Evolutionary conservation across 2,797 vertebrate species (phyloP), one percentile per base, ranked within the genome.

Genomic region (Ptychobarbus kaznakovi): DNA sequence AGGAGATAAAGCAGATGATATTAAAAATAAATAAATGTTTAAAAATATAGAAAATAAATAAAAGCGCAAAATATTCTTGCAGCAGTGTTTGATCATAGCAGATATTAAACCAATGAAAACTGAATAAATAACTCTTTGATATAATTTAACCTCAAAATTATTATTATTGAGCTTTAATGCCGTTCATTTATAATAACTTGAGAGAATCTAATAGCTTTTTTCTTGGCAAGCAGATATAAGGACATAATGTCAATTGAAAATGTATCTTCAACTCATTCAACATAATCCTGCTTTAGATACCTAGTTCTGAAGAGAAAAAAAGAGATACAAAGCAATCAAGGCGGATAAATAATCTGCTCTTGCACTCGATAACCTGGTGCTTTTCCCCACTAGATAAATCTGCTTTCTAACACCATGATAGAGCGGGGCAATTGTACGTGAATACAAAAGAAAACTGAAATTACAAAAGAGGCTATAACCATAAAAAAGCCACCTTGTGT

Each of bases 281-380:
- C 28, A 46, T 80, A 85, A 85, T 79, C 83, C 76, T 79, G 49
- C 83, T 80, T 80, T 73, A 51, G 66, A 83, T 70, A 79, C 11
- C 49, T 70, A 16, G 56, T 42, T 44, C 38, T 73, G 68, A 46
- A 69, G 53, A 15, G 4, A 20, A 75, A 63, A 25, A 58, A 81
- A 6, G 7, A 32, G 8, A 70, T 61, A 16, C 49, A 72, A 79
- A 49, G 53, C 16, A 79, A 85, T 85, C 83, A 79, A 61, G 65
- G 83, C 13, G 13, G 83, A 70, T 78, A 70, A 79, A 63, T 35
- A 68, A 86, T 46, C 46, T 73, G 76, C 32, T 76, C 53, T 74
- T 12, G 49, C n/a, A 25, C 25, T 86, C 38, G 78, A 82, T 70
- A 82, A 32, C 51, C 74, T 65, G 10, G 20, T 63, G 12, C 13